Conservation (phyloP, 2,888 invertebrate species). For the Pandemis cinnamomeana region DNA sequence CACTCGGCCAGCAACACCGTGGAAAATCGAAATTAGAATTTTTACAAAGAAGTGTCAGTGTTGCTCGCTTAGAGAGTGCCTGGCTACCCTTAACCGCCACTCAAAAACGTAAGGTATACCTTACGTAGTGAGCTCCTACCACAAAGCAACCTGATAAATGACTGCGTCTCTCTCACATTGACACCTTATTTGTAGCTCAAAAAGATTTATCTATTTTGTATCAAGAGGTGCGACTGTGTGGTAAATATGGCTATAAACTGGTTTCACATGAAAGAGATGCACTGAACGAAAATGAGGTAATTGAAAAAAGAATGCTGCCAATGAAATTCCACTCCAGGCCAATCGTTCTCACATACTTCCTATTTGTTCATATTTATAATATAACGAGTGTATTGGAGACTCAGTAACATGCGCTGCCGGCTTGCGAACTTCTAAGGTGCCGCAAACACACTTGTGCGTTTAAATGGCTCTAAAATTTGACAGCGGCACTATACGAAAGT, state of each 20-base stretch:
- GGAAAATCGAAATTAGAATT: background rate
- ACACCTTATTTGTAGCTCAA: background rate
- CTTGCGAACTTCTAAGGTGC: no score
- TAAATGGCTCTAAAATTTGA: no score
- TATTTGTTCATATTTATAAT: background rate
- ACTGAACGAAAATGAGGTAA: background rate
- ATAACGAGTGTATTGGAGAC: background rate
- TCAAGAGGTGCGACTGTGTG: background rate
- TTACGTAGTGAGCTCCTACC: background rate
- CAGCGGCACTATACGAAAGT: no score
- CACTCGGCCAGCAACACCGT: constrained; percentile 21
- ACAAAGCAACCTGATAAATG: background rate
- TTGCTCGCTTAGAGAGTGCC: constrained; percentile 16
- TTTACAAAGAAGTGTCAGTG: constrained; percentile 10
- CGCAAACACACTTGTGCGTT: no score
- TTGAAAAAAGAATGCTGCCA: background rate
- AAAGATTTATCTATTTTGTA: background rate
- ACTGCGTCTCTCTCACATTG: background rate
- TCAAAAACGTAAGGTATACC: constrained; percentile 19
- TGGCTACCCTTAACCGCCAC: constrained; percentile 26
- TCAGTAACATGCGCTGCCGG: background rate
- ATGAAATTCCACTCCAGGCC: background rate
- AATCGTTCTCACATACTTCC: background rate
- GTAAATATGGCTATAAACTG: background rate
- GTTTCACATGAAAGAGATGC: background rate